These are phyloP conservation scores for Phrynocephalus forsythii DNA, from an alignment of 2,797 vertebrate species.

Conservation along the genomic window DNA sequence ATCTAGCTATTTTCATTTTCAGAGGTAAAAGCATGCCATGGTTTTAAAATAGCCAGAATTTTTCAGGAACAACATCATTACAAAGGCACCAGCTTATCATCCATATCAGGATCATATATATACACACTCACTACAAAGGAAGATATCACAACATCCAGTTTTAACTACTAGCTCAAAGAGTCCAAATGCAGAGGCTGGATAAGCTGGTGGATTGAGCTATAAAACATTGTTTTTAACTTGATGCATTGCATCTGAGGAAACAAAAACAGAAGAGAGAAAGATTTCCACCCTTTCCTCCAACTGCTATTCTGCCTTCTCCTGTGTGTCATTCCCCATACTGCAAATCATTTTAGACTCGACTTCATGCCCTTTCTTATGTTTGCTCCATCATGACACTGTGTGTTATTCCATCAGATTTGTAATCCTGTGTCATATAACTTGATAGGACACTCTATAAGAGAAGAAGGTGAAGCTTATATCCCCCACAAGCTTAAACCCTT, in stretches of 20 bases:
- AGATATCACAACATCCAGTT: not conserved
- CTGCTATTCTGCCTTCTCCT: too few relatives aligned
- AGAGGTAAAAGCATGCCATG: constrained; percentile 31
- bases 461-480: not conserved
- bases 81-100: constrained; percentile 25
- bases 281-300: too few relatives aligned
- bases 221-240: too few relatives aligned
- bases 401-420: too few relatives aligned
- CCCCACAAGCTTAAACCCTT: not conserved
- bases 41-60: not conserved
- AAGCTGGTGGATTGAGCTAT: not conserved
- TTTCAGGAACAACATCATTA: constrained; percentile 36
- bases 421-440: too few relatives aligned
- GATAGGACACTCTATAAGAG: not conserved
- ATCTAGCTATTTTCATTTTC: constrained; percentile 14
- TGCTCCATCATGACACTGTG: too few relatives aligned
- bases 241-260: too few relatives aligned
- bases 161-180: not conserved
- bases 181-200: not conserved
- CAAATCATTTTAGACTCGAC: too few relatives aligned
- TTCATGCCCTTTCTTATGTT: too few relatives aligned
- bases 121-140: not conserved
- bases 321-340: too few relatives aligned
- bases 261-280: too few relatives aligned
- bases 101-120: not conserved